Conservation (phyloP, 1,140 invertebrate species). For the Cydia fagiglandana region DNA sequence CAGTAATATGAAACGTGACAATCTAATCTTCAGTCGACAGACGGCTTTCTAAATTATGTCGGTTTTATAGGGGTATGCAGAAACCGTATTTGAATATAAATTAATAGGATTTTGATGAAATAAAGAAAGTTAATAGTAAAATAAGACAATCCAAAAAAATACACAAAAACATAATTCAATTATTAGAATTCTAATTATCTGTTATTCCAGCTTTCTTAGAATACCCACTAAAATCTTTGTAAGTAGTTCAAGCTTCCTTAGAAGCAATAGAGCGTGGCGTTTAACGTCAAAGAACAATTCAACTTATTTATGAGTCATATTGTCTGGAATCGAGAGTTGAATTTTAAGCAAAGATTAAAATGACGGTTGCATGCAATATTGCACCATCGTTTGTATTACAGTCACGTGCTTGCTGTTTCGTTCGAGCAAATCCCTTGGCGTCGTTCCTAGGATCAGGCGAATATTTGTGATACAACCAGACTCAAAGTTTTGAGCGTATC, state of each 20-base stretch:
- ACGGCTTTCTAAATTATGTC: neutral
- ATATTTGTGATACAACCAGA: neutral
- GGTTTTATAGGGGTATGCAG: neutral
- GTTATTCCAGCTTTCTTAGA: neutral
- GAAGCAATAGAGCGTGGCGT: neutral
- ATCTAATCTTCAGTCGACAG: neutral
- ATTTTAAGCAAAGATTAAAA: constrained; percentile 9
- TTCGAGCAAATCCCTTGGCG: neutral
- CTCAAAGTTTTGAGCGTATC: constrained; percentile 4
- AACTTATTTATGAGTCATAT: neutral
- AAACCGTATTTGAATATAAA: neutral
- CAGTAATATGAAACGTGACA: constrained; percentile 2
- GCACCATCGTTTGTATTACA: constrained; percentile 1
- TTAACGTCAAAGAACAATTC: neutral
- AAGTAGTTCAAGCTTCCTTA: too few species aligned
- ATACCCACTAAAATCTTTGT: neutral
- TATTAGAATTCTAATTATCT: neutral
- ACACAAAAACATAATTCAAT: too few species aligned
- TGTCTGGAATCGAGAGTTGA: neutral
- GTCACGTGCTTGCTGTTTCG: constrained; percentile 10
- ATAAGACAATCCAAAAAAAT: too few species aligned
- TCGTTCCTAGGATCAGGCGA: neutral
- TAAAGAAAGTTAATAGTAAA: too few species aligned
- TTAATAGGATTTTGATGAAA: too few species aligned
- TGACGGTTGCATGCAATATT: constrained; percentile 11